Percentiles rank a stretch among this genome's conserved stretches.
Evolutionary conservation across 2,888 invertebrate species (phyloP).

Genomic region (Alsophila aescularia): DNA sequence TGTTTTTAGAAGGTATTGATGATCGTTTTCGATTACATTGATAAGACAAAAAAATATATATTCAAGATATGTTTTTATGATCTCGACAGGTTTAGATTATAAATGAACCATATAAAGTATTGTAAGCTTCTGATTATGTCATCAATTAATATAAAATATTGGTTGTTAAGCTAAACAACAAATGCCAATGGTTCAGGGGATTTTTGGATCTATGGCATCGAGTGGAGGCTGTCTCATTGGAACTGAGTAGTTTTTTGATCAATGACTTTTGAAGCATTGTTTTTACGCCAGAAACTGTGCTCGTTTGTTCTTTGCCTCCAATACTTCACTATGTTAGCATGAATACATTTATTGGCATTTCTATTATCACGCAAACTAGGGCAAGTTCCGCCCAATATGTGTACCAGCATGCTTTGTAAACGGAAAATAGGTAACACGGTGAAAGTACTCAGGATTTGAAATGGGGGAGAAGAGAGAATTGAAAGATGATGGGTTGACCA

Average conservation of each 20-base stretch:
- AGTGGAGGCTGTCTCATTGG: too few relatives aligned
- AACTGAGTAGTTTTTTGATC: too few relatives aligned
- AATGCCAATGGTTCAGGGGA: too few relatives aligned
- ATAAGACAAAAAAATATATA: conserved; percentile 22
- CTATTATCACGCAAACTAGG: conserved; percentile 20
- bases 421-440: not conserved
- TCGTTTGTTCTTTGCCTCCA: conserved; percentile 1
- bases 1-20: conserved; percentile 18
- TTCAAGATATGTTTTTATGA: conserved; percentile 6
- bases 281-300: not conserved
- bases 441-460: not conserved
- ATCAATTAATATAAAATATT: not conserved
- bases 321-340: not conserved
- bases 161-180: not conserved
- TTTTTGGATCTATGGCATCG: too few relatives aligned
- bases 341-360: conserved; percentile 7
- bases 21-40: conserved; percentile 21
- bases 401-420: conserved; percentile 8
- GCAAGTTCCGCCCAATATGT: conserved; percentile 7
- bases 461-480: not conserved
- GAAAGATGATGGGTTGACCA: too few relatives aligned
- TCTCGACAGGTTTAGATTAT: conserved; percentile 7
- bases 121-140: not conserved
- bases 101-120: conserved; percentile 1
- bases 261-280: not conserved